These are phyloP conservation scores for Galemys pyrenaicus DNA, from an alignment of 2,113 vertebrate species.

Conservation along the genomic window DNA sequence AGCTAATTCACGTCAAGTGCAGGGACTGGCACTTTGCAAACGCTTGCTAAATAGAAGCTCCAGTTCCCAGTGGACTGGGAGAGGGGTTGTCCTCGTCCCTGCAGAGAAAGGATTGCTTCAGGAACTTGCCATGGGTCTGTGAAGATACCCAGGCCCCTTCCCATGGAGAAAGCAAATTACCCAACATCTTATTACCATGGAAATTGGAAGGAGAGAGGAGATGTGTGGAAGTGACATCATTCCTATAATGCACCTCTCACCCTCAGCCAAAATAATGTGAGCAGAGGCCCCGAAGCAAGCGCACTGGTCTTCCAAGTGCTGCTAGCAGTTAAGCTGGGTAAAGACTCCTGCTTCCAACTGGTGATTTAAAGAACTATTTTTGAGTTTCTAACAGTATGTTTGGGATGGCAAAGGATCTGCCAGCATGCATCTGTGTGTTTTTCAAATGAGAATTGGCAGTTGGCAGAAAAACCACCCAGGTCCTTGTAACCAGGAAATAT, in stretches of 20 bases:
- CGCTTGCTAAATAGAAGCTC: background rate
- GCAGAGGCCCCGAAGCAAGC: background rate
- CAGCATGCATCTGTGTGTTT: slow-evolving; percentile 73
- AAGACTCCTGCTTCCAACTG: background rate
- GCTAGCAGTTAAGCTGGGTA: background rate
- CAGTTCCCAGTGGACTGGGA: background rate
- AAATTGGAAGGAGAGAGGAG: background rate
- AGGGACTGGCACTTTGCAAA: background rate
- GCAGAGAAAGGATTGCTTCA: background rate
- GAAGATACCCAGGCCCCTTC: background rate
- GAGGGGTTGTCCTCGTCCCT: background rate
- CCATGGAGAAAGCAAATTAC: background rate
- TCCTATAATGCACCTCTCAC: background rate
- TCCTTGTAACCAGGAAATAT: slow-evolving; percentile 59
- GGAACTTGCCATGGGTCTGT: background rate
- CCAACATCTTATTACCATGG: background rate
- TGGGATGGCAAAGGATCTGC: slow-evolving; percentile 24
- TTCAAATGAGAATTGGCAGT: slow-evolving; percentile 62
- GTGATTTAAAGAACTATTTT: slow-evolving; percentile 35
- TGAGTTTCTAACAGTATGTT: slow-evolving; percentile 48
- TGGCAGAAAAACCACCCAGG: slow-evolving; percentile 27
- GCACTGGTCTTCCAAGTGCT: background rate
- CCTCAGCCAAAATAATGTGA: background rate
- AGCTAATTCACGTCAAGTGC: background rate
- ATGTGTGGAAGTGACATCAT: background rate